Evolutionary conservation across 2,888 invertebrate species (phyloP).

Genomic region (Ptilodon capucinus): DNA sequence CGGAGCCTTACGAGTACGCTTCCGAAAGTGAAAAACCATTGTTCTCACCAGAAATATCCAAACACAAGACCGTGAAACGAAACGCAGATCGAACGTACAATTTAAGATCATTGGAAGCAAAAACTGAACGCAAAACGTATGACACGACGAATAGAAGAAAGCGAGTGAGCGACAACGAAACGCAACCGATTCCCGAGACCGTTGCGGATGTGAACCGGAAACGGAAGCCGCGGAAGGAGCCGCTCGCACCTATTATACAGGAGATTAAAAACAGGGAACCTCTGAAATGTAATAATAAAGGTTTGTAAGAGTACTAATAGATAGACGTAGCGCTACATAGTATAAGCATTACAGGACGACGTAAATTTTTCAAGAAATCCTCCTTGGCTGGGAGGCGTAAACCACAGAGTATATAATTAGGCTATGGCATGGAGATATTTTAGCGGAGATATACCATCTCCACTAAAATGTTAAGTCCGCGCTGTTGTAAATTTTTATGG

Average conservation of each 20-base stretch:
- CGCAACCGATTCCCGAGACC: constrained; percentile 22
- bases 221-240: constrained; percentile 48
- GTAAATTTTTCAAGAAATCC: too few relatives aligned
- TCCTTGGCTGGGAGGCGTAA: too few relatives aligned
- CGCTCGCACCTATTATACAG: constrained; percentile 70
- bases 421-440: too few relatives aligned
- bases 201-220: constrained; percentile 31
- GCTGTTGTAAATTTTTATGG: too few relatives aligned
- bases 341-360: too few relatives aligned
- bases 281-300: constrained; percentile 48
- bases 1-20: constrained; percentile 68
- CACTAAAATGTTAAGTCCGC: too few relatives aligned
- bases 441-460: too few relatives aligned
- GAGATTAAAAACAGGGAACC: constrained; percentile 65
- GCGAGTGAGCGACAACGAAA: constrained; percentile 26
- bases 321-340: too few relatives aligned
- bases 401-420: too few relatives aligned
- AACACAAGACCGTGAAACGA: constrained; percentile 39
- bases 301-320: too few relatives aligned
- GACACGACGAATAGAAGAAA: constrained; percentile 49
- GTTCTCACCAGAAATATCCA: constrained; percentile 42
- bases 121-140: constrained; percentile 59
- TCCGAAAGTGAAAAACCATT: constrained; percentile 63
- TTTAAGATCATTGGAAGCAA: constrained; percentile 61
- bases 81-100: constrained; percentile 62